phyloP scores from a whole-genome alignment of 2,113 vertebrate species.

The Odobenus rosmarus region DNA sequence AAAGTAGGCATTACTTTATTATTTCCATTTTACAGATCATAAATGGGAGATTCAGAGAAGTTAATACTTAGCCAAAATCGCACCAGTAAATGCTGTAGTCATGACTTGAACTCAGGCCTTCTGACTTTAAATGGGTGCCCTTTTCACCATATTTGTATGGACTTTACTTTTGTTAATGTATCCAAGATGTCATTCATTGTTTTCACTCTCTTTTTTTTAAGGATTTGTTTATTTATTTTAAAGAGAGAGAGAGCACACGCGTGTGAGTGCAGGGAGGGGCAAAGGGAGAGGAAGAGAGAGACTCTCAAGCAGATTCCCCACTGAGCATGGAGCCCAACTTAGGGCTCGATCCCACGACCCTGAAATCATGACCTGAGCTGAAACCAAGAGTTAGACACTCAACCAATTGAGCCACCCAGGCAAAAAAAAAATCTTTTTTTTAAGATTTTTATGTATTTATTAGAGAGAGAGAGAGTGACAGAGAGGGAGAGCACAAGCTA shows the following conservation, averaged over 20 bases:
- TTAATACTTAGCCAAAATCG: neutral
- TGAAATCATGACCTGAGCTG: too few relatives aligned
- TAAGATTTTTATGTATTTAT: too few relatives aligned
- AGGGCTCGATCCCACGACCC: too few relatives aligned
- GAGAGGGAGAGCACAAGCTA: neutral
- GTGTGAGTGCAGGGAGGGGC: too few relatives aligned
- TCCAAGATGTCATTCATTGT: neutral
- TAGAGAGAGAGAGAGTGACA: neutral
- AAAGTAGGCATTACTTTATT: neutral
- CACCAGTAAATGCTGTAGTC: neutral
- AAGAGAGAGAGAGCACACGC: too few relatives aligned
- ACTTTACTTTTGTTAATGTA: neutral
- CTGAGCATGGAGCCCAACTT: too few relatives aligned
- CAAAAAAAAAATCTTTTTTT: too few relatives aligned
- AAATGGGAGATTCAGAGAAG: neutral
- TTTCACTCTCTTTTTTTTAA: neutral
- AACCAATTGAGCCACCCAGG: too few relatives aligned
- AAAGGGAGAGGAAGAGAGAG: too few relatives aligned
- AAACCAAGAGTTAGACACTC: too few relatives aligned
- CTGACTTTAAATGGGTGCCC: neutral
- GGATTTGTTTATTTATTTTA: too few relatives aligned
- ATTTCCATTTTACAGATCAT: neutral
- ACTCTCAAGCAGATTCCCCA: too few relatives aligned
- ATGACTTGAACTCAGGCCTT: neutral
- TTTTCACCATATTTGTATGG: neutral